A percentile compares a stretch with the other conserved stretches of the same genome.
These are phyloP conservation scores for Rhynchomys soricoides DNA, from an alignment of 2,113 vertebrate species.

Conservation along the genomic window DNA sequence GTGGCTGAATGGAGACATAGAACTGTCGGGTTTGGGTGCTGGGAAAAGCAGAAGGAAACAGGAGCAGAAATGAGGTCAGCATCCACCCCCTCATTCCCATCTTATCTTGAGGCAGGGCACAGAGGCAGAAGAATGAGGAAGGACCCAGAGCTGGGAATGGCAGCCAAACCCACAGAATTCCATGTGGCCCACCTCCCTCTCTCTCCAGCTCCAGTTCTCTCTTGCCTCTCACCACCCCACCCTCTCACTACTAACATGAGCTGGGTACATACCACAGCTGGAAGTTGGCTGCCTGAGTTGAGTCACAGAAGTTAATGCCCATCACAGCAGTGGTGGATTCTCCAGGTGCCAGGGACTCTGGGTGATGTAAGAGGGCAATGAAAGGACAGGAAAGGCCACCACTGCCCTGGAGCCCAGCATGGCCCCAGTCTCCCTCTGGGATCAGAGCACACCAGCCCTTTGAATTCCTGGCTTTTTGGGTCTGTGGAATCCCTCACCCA, in stretches of 20 bases:
- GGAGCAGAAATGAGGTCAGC: background rate
- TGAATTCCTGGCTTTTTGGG: background rate
- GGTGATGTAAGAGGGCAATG: background rate
- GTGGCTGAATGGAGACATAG: slow-evolving; percentile 97
- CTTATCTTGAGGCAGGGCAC: background rate
- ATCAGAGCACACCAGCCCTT: background rate
- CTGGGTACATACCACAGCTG: slow-evolving; percentile 93
- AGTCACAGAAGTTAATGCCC: slow-evolving; percentile 99
- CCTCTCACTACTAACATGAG: accelerated
- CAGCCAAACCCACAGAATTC: background rate
- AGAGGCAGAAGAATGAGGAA: background rate
- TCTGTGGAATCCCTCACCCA: background rate
- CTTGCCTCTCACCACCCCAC: background rate
- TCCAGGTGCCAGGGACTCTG: slow-evolving; percentile 92
- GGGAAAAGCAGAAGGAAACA: slow-evolving; percentile 44
- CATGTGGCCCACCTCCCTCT: background rate
- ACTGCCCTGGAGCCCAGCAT: background rate
- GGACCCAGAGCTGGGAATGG: background rate
- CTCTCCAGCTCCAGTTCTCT: background rate
- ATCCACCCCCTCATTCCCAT: background rate
- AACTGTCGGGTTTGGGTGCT: slow-evolving; percentile 96
- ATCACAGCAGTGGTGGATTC: slow-evolving; percentile 90
- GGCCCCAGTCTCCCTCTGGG: background rate
- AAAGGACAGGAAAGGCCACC: background rate
- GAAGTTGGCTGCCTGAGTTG: slow-evolving; percentile 97